phyloP scores from a whole-genome alignment of 2,113 vertebrate species.

The Vidua macroura region DNA sequence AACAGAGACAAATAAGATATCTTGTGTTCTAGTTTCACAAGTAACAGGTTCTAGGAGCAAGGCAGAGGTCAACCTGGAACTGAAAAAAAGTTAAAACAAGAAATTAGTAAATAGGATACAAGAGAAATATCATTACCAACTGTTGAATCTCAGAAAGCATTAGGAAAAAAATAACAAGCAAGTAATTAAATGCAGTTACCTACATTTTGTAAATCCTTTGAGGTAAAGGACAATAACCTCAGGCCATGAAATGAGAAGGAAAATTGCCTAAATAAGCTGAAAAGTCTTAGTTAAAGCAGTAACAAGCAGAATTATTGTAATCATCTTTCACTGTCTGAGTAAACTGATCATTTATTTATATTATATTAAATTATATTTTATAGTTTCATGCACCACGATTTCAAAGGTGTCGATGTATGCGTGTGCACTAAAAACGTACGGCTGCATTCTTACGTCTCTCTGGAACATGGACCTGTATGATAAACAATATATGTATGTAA shows the following conservation, averaged over 20 bases:
- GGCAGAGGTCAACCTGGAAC: not conserved
- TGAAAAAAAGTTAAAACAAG: not conserved
- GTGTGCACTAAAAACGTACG: not conserved
- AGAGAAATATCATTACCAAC: not conserved
- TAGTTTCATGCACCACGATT: not conserved
- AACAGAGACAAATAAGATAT: not conserved
- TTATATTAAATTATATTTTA: not conserved
- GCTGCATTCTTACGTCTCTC: not conserved
- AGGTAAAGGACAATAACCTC: not conserved
- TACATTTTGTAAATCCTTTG: not conserved
- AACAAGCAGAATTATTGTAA: not conserved
- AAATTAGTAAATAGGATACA: not conserved
- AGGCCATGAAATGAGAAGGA: not conserved
- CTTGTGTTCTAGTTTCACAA: not conserved
- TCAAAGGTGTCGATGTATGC: not conserved
- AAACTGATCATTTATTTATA: not conserved
- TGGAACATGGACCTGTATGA: not conserved
- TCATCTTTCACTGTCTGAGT: not conserved
- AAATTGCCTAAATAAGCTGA: not conserved
- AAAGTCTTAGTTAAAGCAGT: not conserved
- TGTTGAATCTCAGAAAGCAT: not conserved
- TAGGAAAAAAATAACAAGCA: not conserved
- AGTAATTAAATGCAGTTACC: not conserved
- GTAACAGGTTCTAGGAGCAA: not conserved
- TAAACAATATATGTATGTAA: not conserved